A percentile compares a stretch with the other conserved stretches of the same genome.
phyloP scores from a whole-genome alignment of 2,797 vertebrate species.

The Threskiornis aethiopicus region DNA sequence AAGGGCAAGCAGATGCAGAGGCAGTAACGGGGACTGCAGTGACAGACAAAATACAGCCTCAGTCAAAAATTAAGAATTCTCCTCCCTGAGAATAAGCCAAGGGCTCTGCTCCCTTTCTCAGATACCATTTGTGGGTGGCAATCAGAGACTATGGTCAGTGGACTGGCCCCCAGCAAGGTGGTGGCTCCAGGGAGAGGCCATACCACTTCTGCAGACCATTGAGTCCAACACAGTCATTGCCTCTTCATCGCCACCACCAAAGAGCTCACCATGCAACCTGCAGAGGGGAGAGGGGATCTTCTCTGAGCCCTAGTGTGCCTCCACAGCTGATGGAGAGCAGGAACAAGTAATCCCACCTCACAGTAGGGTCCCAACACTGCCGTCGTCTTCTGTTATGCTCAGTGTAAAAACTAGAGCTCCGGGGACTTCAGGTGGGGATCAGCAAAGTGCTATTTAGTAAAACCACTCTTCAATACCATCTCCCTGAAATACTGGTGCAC shows the following conservation, averaged over 20 bases:
- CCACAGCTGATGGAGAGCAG: background rate
- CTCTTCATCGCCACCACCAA: background rate
- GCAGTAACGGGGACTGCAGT: background rate
- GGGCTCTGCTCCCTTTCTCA: background rate
- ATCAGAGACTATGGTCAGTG: background rate
- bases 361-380: background rate
- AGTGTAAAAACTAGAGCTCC: background rate
- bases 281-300: background rate
- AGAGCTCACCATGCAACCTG: background rate
- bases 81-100: background rate
- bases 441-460: background rate
- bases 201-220: background rate
- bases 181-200: background rate
- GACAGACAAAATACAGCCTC: background rate
- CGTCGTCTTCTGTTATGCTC: slow-evolving; percentile 26
- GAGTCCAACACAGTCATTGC: background rate
- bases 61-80: background rate
- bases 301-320: background rate
- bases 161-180: fast-evolving
- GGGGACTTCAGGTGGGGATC: slow-evolving; percentile 39
- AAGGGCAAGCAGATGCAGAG: background rate
- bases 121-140: background rate
- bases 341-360: background rate
- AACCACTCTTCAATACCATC: slow-evolving; percentile 29
- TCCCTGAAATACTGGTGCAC: background rate